Conservation (phyloP, 2,888 invertebrate species). For the Dryadula phaetusa region DNA sequence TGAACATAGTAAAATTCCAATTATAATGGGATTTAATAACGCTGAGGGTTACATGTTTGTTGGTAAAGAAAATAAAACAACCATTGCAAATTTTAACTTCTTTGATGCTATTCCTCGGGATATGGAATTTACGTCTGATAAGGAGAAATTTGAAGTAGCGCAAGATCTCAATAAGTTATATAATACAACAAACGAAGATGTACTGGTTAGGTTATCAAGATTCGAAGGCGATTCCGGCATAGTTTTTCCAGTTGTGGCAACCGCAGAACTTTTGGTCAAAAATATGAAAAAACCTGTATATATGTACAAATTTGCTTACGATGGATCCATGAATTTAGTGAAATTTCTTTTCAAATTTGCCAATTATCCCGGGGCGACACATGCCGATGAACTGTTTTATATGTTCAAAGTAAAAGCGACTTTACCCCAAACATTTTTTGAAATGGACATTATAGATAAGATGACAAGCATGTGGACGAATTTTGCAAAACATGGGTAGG, state of each 20-base stretch:
- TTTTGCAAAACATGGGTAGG: constrained; percentile 74
- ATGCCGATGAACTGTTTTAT: constrained; percentile 78
- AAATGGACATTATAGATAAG: constrained; percentile 59
- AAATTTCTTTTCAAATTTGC: constrained; percentile 61
- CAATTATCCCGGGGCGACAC: constrained; percentile 68
- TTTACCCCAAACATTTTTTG: constrained; percentile 54
- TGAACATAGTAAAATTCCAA: constrained; percentile 64
- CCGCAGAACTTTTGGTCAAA: constrained; percentile 60
- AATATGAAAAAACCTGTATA: constrained; percentile 59
- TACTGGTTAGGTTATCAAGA: constrained; percentile 61
- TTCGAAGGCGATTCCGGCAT: constrained; percentile 72
- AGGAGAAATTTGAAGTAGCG: constrained; percentile 55
- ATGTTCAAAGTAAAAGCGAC: constrained; percentile 64
- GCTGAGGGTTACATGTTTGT: constrained; percentile 73
- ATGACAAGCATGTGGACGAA: constrained; percentile 73
- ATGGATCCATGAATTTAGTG: constrained; percentile 70
- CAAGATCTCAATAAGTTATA: constrained; percentile 68
- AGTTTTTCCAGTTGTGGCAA: constrained; percentile 62
- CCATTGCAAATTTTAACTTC: constrained; percentile 61
- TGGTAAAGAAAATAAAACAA: constrained; percentile 74
- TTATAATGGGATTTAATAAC: constrained; percentile 70
- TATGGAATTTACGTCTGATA: constrained; percentile 57
- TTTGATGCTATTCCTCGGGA: constrained; percentile 67
- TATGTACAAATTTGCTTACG: constrained; percentile 66
- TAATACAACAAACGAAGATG: constrained; percentile 69